Conservation (phyloP, 2,113 vertebrate genomes). For the Leucopsar rothschildi region DNA sequence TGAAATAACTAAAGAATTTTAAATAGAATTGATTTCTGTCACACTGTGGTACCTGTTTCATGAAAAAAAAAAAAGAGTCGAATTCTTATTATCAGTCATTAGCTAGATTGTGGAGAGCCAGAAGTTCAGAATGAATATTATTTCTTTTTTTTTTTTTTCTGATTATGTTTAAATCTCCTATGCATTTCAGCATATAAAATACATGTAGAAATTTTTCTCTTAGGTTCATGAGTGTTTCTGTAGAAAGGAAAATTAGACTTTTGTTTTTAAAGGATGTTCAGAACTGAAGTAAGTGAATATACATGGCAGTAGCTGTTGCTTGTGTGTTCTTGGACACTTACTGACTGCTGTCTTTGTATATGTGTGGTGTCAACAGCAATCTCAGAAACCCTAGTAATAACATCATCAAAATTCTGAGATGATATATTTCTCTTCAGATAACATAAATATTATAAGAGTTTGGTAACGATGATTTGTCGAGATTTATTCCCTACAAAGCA, state of each 20-base stretch:
- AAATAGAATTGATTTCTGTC: not conserved
- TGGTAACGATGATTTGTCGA: not conserved
- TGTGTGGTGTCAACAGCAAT: not conserved
- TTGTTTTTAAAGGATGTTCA: not conserved
- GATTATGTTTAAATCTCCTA: fast-evolving
- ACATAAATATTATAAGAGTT: not conserved
- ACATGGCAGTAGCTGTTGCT: fast-evolving
- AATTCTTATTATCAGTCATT: not conserved
- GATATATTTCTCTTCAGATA: not conserved
- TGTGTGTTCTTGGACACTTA: not conserved
- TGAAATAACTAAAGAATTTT: not conserved
- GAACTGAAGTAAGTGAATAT: not conserved
- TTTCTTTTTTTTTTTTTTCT: not conserved
- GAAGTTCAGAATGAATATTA: not conserved
- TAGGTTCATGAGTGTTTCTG: not conserved
- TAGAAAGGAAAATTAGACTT: not conserved
- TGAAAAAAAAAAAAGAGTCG: not conserved
- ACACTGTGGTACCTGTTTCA: not conserved
- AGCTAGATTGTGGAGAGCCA: not conserved
- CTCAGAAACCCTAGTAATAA: not conserved
- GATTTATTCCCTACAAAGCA: not conserved
- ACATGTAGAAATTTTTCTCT: not conserved
- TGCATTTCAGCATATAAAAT: not conserved
- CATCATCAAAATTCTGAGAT: not conserved
- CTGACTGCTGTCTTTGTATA: not conserved